phyloP scores from a whole-genome alignment of 2,113 vertebrate species.

The Lagopus muta region DNA sequence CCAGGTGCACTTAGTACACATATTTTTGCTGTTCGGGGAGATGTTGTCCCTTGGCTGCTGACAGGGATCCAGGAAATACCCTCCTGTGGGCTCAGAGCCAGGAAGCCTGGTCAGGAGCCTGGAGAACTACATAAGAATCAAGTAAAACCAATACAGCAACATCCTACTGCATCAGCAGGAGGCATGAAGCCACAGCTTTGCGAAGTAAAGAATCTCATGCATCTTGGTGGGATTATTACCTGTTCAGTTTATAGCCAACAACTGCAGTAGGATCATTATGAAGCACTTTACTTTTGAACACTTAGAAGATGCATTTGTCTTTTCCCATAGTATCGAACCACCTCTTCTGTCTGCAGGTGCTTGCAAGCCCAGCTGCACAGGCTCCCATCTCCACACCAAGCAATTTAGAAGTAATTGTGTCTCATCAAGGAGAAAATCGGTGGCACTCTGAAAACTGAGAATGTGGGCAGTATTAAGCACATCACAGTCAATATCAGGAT shows the following conservation, averaged over 20 bases:
- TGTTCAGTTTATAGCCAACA: not conserved
- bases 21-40: not conserved
- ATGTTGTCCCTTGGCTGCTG: not conserved
- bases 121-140: not conserved
- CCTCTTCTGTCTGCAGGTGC: not conserved
- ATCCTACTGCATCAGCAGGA: not conserved
- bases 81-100: not conserved
- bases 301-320: not conserved
- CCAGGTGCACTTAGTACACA: not conserved
- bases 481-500: not conserved
- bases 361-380: not conserved
- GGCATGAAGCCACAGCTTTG: not conserved
- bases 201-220: not conserved
- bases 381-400: not conserved
- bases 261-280: not conserved
- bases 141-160: not conserved
- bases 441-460: not conserved
- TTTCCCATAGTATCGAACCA: not conserved
- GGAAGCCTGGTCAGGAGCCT: not conserved
- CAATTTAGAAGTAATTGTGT: not conserved
- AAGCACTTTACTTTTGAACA: not conserved
- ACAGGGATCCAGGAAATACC: not conserved
- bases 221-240: not conserved
- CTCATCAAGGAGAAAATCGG: slow-evolving; percentile 27
- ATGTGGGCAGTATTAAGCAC: not conserved